A percentile compares a stretch with the other conserved stretches of the same genome.
These are phyloP conservation scores for Hexactinellida sp. DNA, from an alignment of 37 sponge, comb jelly and placozoan species.

Conservation along the genomic window DNA sequence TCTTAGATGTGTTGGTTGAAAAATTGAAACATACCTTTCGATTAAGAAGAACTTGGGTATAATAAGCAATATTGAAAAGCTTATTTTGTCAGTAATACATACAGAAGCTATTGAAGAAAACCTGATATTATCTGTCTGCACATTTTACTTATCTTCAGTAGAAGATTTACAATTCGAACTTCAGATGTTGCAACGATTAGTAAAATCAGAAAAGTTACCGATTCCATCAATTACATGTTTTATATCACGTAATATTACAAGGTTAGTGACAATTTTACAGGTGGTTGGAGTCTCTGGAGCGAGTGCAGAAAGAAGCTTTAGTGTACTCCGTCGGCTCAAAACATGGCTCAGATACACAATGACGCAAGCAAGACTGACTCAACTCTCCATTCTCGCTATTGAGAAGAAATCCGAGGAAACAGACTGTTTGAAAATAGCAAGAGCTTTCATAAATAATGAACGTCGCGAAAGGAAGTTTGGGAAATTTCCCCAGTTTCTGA, in stretches of 20 bases:
- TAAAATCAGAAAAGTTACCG: not conserved
- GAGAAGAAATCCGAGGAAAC: not conserved
- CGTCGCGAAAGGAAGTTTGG: not conserved
- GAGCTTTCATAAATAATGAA: not conserved
- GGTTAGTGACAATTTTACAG: not conserved
- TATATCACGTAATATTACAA: not conserved
- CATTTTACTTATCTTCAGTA: not conserved
- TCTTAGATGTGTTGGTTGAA: not conserved
- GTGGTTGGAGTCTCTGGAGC: constrained; percentile 14
- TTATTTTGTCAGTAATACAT: too few species aligned
- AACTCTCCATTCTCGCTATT: not conserved
- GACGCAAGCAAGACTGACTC: not conserved
- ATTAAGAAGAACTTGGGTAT: not conserved
- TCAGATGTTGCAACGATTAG: not conserved
- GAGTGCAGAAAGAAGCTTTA: constrained; percentile 15
- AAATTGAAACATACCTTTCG: not conserved
- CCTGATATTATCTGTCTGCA: not conserved
- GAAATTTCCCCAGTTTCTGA: not conserved
- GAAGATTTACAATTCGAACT: not conserved
- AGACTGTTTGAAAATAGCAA: not conserved
- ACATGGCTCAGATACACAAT: constrained; percentile 9
- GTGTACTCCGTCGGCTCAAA: not conserved
- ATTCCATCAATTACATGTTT: not conserved
- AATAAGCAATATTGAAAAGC: too few species aligned
- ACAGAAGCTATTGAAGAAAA: not conserved